A percentile compares a stretch with the other conserved stretches of the same genome.
phyloP scores from a whole-genome alignment of 2,888 invertebrate species.

The Gandaritis pyraliata region DNA sequence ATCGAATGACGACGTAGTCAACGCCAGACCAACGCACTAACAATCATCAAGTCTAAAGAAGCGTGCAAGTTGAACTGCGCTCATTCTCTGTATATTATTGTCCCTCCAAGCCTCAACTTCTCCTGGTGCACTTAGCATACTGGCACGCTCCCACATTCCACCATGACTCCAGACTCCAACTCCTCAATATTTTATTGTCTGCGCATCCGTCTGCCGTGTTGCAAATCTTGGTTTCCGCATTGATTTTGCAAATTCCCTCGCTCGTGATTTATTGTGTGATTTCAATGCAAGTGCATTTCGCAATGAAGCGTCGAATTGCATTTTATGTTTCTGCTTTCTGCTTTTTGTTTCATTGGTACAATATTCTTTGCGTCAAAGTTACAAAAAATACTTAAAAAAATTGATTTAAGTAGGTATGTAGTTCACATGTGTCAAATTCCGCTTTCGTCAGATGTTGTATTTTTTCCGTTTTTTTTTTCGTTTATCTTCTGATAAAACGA shows the following conservation, averaged over 20 bases:
- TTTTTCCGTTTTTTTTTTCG: no score
- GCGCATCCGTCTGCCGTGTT: constrained; percentile 30
- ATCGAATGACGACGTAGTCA: no score
- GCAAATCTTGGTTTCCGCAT: constrained; percentile 35
- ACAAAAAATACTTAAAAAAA: no score
- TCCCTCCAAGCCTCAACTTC: constrained; percentile 7
- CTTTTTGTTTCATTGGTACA: neutral
- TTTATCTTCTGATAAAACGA: no score
- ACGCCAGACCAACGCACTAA: no score
- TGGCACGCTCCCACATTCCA: constrained; percentile 33
- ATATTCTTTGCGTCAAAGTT: neutral
- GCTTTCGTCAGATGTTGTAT: no score
- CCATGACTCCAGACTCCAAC: constrained; percentile 9
- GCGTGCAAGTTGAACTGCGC: no score
- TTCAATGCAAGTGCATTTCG: constrained; percentile 4
- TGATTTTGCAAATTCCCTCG: constrained; percentile 11
- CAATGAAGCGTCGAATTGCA: constrained; percentile 1
- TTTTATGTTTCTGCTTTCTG: neutral
- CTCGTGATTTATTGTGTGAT: constrained; percentile 2
- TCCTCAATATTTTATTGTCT: constrained; percentile 39
- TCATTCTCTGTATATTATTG: neutral
- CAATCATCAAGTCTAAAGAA: no score
- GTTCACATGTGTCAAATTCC: no score
- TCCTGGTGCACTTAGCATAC: constrained; percentile 34
- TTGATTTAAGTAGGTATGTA: no score